Evolutionary conservation across 2,113 vertebrate genomes (phyloP).

Genomic region (Alethe castanea): DNA sequence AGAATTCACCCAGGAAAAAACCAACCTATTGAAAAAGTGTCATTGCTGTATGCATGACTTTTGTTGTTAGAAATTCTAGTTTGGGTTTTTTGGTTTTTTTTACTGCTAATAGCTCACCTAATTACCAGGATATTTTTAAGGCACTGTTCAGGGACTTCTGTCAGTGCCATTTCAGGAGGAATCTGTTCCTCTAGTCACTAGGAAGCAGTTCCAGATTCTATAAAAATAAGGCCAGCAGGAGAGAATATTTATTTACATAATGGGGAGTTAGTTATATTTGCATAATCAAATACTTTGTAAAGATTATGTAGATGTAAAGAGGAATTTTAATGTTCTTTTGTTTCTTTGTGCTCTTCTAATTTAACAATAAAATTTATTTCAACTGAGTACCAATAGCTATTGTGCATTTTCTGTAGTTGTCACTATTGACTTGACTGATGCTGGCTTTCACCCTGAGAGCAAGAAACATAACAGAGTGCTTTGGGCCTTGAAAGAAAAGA

Average conservation of each 20-base stretch:
- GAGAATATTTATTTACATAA: background rate
- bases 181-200: background rate
- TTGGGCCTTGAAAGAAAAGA: slow-evolving; percentile 84
- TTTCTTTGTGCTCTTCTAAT: background rate
- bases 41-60: background rate
- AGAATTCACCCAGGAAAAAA: background rate
- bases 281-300: background rate
- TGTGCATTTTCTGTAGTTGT: slow-evolving; percentile 72
- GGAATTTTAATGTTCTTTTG: background rate
- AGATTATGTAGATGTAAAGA: background rate
- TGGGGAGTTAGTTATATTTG: background rate
- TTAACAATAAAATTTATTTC: background rate
- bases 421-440: slow-evolving; percentile 82
- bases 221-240: background rate
- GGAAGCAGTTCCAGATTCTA: background rate
- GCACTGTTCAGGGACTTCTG: background rate
- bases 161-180: background rate
- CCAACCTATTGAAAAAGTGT: background rate
- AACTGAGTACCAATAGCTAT: background rate
- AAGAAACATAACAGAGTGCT: slow-evolving; percentile 79
- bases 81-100: background rate
- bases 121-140: background rate
- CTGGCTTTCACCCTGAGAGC: slow-evolving; percentile 73
- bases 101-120: background rate
- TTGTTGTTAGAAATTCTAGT: background rate